phyloP scores from a whole-genome alignment of 2,888 invertebrate genomes.

The Dilophus febrilis region DNA sequence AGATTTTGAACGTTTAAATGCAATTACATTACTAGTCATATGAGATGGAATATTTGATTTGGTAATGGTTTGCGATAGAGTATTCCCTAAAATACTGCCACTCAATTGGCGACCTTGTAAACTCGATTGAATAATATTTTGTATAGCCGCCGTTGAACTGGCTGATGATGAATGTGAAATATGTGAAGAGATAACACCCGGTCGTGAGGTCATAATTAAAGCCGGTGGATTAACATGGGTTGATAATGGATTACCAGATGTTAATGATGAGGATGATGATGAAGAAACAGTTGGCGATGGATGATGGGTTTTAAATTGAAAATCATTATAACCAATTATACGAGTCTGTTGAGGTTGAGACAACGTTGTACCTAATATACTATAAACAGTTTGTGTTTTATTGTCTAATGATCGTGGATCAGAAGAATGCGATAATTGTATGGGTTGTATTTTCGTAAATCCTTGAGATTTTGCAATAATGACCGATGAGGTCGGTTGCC shows the following conservation, averaged over 20 bases:
- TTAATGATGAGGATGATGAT: conserved; percentile 23
- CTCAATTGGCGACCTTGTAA: conserved; percentile 11
- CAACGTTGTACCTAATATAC: conserved; percentile 3
- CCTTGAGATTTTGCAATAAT: conserved; percentile 2
- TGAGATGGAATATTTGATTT: conserved; percentile 36
- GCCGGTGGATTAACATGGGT: conserved; percentile 31
- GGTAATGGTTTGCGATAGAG: conserved; percentile 24
- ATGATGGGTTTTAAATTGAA: conserved; percentile 27
- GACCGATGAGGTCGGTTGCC: background rate
- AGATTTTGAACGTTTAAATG: conserved; percentile 37
- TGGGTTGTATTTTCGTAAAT: conserved; percentile 16
- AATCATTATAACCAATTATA: background rate
- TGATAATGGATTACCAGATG: too few species aligned
- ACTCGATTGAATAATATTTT: conserved; percentile 12
- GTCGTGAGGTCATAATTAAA: conserved; percentile 34
- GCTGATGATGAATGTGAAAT: conserved; percentile 1
- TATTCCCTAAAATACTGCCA: conserved; percentile 31
- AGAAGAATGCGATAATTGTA: too few species aligned
- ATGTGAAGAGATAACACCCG: conserved; percentile 11
- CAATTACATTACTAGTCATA: conserved; percentile 34
- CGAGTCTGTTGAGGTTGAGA: conserved; percentile 11
- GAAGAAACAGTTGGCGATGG: too few species aligned
- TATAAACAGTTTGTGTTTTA: conserved; percentile 6
- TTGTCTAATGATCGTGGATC: conserved; percentile 13
- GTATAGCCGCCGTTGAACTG: conserved; percentile 4